phyloP scores from a whole-genome alignment of 2,113 vertebrate genomes.

The Neolamprologus toae region DNA sequence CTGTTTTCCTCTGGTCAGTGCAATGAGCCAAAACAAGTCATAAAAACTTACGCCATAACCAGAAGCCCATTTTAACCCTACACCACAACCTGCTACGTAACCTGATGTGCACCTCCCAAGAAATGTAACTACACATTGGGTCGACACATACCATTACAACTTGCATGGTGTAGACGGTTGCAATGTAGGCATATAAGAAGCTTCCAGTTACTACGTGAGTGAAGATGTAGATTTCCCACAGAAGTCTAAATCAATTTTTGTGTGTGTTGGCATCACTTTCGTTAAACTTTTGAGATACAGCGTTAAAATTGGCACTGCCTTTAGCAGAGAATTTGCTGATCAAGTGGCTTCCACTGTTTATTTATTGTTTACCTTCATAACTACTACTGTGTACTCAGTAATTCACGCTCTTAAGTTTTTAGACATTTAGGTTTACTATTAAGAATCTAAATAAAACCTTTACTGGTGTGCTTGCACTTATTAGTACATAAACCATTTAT shows the following conservation, averaged over 20 bases:
- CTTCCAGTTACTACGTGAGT: neutral
- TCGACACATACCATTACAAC: neutral
- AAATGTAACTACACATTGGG: neutral
- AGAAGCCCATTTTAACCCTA: neutral
- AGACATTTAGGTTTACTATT: neutral
- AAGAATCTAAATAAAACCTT: neutral
- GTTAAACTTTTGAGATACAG: neutral
- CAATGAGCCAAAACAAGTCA: neutral
- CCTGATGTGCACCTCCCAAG: neutral
- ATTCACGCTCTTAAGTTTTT: neutral
- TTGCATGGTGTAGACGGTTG: neutral
- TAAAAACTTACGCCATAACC: neutral
- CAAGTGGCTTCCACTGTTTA: neutral
- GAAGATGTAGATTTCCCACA: neutral
- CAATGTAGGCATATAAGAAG: neutral
- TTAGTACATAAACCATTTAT: neutral
- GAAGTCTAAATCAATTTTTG: neutral
- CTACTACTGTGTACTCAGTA: neutral
- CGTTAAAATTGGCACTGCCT: neutral
- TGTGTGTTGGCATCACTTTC: neutral
- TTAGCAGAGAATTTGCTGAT: neutral
- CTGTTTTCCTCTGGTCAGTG: neutral
- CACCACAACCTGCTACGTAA: neutral
- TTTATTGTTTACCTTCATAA: neutral
- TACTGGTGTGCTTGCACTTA: neutral